Evolutionary conservation across 2,888 invertebrate genomes (phyloP).

Genomic region (Bombyx huttoni): DNA sequence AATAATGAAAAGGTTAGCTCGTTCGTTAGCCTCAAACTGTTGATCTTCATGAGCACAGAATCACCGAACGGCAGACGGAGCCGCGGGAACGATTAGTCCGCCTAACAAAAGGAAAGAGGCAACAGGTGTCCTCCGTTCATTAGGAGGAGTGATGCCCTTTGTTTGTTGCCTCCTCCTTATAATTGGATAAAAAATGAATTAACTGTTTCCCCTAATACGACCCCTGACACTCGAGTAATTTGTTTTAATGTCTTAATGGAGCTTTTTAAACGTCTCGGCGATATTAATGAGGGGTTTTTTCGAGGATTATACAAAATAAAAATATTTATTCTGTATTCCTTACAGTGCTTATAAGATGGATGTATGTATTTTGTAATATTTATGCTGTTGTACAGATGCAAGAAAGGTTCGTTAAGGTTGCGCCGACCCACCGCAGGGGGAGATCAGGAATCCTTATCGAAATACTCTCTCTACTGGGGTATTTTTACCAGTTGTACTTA

Average conservation of each 20-base stretch:
- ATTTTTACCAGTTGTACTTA: too few species aligned
- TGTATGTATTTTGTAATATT: not conserved
- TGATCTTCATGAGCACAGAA: not conserved
- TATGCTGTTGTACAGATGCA: too few species aligned
- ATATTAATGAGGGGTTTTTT: not conserved
- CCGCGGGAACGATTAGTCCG: not conserved
- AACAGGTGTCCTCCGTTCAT: conserved; percentile 2
- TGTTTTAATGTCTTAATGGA: not conserved
- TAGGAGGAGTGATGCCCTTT: conserved; percentile 1
- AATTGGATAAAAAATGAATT: conserved; percentile 3
- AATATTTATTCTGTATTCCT: not conserved
- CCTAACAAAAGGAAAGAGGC: not conserved
- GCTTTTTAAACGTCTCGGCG: not conserved
- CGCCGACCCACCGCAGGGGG: too few species aligned
- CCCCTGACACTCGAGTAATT: not conserved
- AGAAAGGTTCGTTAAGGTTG: too few species aligned
- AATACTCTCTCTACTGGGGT: too few species aligned
- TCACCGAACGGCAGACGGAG: not conserved
- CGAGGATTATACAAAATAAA: not conserved
- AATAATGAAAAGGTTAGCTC: too few species aligned
- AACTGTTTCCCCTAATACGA: not conserved
- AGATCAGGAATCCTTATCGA: too few species aligned
- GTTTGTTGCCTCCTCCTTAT: conserved; percentile 1
- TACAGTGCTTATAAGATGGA: not conserved
- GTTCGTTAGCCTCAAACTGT: too few species aligned